phyloP scores from a whole-genome alignment of 2,888 invertebrate species.

The Meiosimyza platycephala region DNA sequence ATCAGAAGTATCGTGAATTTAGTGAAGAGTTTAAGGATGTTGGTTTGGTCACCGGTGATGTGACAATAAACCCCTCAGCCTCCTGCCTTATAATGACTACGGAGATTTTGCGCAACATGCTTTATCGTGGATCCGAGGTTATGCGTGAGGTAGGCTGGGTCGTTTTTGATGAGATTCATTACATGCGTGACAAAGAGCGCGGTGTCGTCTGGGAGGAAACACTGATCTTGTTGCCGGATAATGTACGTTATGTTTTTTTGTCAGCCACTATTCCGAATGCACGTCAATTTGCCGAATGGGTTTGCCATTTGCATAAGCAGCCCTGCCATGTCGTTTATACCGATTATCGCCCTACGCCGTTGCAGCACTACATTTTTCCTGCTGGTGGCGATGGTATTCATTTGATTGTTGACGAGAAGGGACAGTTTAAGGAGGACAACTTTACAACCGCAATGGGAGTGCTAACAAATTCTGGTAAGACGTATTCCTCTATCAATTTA shows the following conservation, averaged over 20 bases:
- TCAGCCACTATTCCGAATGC: slow-evolving; percentile 99
- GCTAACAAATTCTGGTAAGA: slow-evolving; percentile 77
- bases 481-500: neutral
- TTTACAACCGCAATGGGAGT: slow-evolving; percentile 98
- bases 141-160: slow-evolving; percentile 99
- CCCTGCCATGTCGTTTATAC: slow-evolving; percentile 99
- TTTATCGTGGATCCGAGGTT: slow-evolving; percentile 97
- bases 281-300: slow-evolving; percentile 94
- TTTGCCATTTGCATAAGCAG: slow-evolving; percentile 93
- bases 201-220: slow-evolving; percentile 99
- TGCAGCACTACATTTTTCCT: slow-evolving; percentile 98
- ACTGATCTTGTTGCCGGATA: slow-evolving; percentile 94
- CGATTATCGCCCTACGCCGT: slow-evolving; percentile 95
- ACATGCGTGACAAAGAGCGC: slow-evolving; percentile 99
- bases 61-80: slow-evolving; percentile 98
- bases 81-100: slow-evolving; percentile 99
- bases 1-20: slow-evolving; percentile 99
- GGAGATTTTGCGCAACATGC: slow-evolving; percentile 99
- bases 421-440: slow-evolving; percentile 96
- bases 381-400: slow-evolving; percentile 96
- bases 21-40: slow-evolving; percentile 98
- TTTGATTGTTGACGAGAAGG: slow-evolving; percentile 94
- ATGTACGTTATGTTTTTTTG: slow-evolving; percentile 97
- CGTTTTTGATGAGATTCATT: slow-evolving; percentile 99
- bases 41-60: slow-evolving; percentile 98